phyloP scores from a whole-genome alignment of 1,140 invertebrate species.

The Hypothenemus hampei region DNA sequence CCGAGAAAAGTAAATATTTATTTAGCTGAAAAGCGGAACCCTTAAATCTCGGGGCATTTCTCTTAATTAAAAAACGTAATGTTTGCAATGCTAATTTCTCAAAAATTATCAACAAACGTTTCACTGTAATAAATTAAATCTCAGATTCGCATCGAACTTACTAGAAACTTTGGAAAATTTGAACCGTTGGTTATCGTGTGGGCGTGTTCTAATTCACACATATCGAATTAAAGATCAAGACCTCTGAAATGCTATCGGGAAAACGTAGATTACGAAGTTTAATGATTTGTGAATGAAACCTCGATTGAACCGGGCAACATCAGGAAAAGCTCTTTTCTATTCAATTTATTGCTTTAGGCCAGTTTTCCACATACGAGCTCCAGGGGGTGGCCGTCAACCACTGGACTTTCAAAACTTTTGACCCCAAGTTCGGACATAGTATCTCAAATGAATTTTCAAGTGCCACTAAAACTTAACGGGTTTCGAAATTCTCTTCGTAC shows the following conservation, averaged over 20 bases:
- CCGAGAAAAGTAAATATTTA: constrained; percentile 5
- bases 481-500: background rate
- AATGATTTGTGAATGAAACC: background rate
- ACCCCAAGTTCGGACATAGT: background rate
- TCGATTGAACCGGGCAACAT: background rate
- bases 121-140: constrained; percentile 10
- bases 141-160: too few species aligned
- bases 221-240: too few species aligned
- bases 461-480: background rate
- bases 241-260: too few species aligned
- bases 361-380: background rate
- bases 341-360: background rate
- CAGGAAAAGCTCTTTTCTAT: background rate
- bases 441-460: background rate
- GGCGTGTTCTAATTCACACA: too few species aligned
- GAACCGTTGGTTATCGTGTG: too few species aligned
- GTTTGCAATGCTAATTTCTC: constrained; percentile 9
- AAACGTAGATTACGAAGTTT: background rate
- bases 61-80: constrained; percentile 9
- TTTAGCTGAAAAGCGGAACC: background rate
- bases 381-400: background rate
- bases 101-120: constrained; percentile 2
- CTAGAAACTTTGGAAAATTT: too few species aligned
- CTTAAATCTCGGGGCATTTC: constrained; percentile 2
- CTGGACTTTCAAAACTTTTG: background rate